phyloP scores from a whole-genome alignment of 2,888 invertebrate species.

The Machimus rusticus region DNA sequence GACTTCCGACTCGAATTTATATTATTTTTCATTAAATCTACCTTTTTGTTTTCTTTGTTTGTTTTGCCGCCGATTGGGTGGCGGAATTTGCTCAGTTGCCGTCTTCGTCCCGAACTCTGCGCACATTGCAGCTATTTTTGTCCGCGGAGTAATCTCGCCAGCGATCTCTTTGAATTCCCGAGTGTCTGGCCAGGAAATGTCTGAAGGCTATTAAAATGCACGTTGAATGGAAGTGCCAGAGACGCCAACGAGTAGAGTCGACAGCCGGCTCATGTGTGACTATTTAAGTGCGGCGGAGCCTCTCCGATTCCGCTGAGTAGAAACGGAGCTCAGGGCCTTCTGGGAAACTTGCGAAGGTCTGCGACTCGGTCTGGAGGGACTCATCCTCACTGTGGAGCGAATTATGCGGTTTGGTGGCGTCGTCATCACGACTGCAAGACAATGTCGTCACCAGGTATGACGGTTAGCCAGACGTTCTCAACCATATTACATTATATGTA shows the following conservation, averaged over 20 bases:
- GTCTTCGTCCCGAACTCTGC: not conserved
- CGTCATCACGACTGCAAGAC: not conserved
- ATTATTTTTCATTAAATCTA: not conserved
- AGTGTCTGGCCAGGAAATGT: constrained; percentile 31
- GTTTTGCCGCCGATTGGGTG: not conserved
- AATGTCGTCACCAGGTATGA: not conserved
- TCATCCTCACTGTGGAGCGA: not conserved
- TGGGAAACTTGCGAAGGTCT: not conserved
- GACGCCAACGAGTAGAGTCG: not conserved
- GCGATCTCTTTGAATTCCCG: constrained; percentile 2
- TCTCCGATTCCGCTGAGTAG: not conserved
- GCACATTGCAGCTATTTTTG: not conserved
- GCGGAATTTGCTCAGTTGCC: not conserved
- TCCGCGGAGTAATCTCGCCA: not conserved
- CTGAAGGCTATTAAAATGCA: constrained; percentile 34
- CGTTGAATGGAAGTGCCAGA: constrained; percentile 8
- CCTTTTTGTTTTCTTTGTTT: not conserved
- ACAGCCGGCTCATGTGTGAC: not conserved
- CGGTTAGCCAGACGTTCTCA: not conserved
- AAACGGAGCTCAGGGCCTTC: not conserved
- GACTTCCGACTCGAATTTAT: not conserved
- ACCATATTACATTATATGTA: not conserved
- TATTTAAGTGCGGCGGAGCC: not conserved
- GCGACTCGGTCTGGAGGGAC: not conserved
- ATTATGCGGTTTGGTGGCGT: not conserved